Evolutionary conservation across 2,888 invertebrate genomes (phyloP).

Genomic region (Trichacis sp.): DNA sequence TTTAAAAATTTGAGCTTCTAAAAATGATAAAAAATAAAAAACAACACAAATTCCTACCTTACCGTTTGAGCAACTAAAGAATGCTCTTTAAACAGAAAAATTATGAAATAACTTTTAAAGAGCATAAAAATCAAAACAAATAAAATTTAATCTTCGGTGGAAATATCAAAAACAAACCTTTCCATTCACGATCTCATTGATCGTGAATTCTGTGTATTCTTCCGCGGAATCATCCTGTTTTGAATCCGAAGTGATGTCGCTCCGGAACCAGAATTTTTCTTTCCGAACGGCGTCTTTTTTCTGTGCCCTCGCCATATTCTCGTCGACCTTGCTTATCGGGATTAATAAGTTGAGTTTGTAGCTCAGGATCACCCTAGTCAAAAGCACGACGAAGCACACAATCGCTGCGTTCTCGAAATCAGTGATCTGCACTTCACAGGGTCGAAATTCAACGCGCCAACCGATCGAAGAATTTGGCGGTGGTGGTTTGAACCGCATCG

Average conservation of each 20-base stretch:
- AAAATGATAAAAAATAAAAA: too few species aligned
- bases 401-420: conserved; percentile 99
- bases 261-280: conserved; percentile 94
- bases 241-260: conserved; percentile 76
- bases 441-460: conserved; percentile 99
- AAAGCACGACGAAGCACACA: conserved; percentile 95
- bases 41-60: too few species aligned
- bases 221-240: conserved; percentile 70
- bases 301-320: conserved; percentile 97
- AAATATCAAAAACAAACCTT: conserved; percentile 71
- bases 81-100: too few species aligned
- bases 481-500: conserved; percentile 98
- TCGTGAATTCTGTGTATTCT: conserved; percentile 84
- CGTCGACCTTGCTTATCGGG: conserved; percentile 97
- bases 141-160: too few species aligned
- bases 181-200: conserved; percentile 97
- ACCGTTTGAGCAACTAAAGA: too few species aligned
- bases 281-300: conserved; percentile 86
- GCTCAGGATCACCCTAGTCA: conserved; percentile 96
- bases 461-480: conserved; percentile 96
- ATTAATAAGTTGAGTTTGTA: conserved; percentile 96
- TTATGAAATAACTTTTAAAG: too few species aligned
- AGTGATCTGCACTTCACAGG: conserved; percentile 97
- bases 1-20: too few species aligned
- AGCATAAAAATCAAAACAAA: too few species aligned